Evolutionary conservation across 2,797 vertebrate species (phyloP), one percentile per base, ranked within the genome.

Genomic region (Sciurus vulgaris): DNA sequence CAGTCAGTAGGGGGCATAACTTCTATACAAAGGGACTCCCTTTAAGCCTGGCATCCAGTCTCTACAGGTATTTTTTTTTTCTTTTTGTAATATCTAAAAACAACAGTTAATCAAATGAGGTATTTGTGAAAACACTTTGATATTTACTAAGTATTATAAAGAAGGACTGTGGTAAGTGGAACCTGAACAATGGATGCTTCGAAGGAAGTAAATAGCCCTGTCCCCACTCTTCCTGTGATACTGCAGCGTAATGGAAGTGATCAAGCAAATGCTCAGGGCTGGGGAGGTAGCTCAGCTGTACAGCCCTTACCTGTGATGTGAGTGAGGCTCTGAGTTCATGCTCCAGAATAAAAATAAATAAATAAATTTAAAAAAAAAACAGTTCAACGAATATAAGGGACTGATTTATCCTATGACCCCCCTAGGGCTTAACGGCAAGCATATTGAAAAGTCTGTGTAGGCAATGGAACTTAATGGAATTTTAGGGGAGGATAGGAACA

Each of bases 81-180:
- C 12, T 7, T 30, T 79, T 89, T 89, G 35, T 2, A 84, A 2
- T 95, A 78, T 94, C 67, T 51, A 8, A 79, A 95, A 63, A 79
- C 5, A 86, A 51, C 35, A 26, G 7, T 88, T 83, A 2, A 51
- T 76, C 20, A 89, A 83, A 35, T 76, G 59, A 91, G 65, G 44
- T n/a, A 7, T 56, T 86, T 70, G 11, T 69, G 35, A 83, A 93
- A 83, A 86, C 33, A 77, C 20, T 35, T 85, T 63, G 54, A 24
- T 78, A 59, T 86, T 76, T 69, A 44, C 7, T 49, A 77, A 88
- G 89, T 63, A n/a, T 35, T 89, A 67, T 41, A 35, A 88, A 86
- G 22, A 61, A 83, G 20, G 77, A 67, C 10, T 49, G 3, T 74
- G 24, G 24, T 70, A 65, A 22, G 4, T 7, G 44, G 24, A 54